Conservation (phyloP, 2,888 invertebrate genomes). For the Ypsolopha scabrella region DNA sequence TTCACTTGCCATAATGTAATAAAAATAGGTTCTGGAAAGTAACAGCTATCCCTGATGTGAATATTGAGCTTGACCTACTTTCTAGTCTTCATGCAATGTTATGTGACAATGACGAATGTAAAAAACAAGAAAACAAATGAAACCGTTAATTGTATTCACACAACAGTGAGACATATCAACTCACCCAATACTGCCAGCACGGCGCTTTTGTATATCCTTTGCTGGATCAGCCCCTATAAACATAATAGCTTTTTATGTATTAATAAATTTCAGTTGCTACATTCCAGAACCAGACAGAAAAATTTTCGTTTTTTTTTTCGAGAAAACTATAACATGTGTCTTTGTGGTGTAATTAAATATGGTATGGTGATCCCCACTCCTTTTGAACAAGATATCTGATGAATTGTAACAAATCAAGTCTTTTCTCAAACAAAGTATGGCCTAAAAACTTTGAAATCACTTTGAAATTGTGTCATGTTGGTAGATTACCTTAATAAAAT, state of each 20-base stretch:
- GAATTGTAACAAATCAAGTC: no score
- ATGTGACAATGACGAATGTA: not conserved
- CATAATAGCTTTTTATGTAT: constrained; percentile 9
- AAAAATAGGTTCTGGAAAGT: constrained; percentile 2
- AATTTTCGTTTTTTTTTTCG: not conserved
- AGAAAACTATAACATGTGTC: not conserved
- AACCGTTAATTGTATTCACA: not conserved
- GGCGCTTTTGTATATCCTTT: constrained; percentile 84
- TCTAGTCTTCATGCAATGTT: not conserved
- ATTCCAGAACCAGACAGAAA: constrained; percentile 2
- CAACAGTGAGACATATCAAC: constrained; percentile 28
- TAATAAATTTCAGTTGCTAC: not conserved
- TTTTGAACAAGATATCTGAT: no score
- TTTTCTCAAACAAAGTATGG: no score
- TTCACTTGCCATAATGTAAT: no score
- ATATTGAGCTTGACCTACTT: not conserved
- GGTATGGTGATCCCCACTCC: no score
- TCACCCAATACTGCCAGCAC: constrained; percentile 85
- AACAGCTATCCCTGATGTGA: not conserved
- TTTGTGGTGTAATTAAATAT: no score
- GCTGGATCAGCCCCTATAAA: constrained; percentile 82
- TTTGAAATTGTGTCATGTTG: no score
- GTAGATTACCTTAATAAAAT: no score
- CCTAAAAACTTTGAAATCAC: no score
- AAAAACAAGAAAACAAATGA: not conserved